phyloP scores from a whole-genome alignment of 2,113 vertebrate species.

The Pardalotus punctatus region DNA sequence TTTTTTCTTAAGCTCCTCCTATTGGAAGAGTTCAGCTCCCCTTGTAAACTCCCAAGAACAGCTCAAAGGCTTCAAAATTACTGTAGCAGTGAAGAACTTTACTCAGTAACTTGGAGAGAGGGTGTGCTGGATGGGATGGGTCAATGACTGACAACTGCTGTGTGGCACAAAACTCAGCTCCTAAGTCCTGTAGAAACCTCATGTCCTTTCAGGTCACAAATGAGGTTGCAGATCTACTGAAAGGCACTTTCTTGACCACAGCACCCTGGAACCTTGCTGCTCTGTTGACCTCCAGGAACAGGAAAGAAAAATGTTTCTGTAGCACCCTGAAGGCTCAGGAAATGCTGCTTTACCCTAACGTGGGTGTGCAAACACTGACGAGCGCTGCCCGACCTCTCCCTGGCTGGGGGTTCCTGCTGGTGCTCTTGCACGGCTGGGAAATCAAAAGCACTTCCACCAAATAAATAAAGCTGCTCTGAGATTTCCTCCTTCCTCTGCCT shows the following conservation, averaged over 20 bases:
- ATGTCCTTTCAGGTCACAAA: neutral
- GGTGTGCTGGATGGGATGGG: neutral
- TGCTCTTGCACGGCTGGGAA: neutral
- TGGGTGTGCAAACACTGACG: fast-evolving
- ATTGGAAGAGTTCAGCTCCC: neutral
- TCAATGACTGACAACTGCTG: neutral
- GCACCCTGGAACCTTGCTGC: neutral
- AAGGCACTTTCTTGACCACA: neutral
- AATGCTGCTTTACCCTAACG: neutral
- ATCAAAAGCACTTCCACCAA: neutral
- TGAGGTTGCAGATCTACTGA: no score
- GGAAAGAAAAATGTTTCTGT: neutral
- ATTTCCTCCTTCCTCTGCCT: neutral
- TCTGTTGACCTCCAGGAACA: neutral
- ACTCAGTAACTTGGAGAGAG: neutral
- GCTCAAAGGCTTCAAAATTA: neutral
- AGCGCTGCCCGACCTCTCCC: fast-evolving
- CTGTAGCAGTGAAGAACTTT: neutral
- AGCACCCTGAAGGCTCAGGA: neutral
- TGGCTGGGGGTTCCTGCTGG: fast-evolving
- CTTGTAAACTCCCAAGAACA: neutral
- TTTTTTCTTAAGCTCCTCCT: neutral
- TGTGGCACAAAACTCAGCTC: neutral
- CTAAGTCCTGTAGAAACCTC: neutral
- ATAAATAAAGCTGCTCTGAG: neutral